Percentiles rank a stretch among this genome's conserved stretches.
Conservation (phyloP, 1,140 invertebrate genomes). For the Intoshia linei region DNA sequence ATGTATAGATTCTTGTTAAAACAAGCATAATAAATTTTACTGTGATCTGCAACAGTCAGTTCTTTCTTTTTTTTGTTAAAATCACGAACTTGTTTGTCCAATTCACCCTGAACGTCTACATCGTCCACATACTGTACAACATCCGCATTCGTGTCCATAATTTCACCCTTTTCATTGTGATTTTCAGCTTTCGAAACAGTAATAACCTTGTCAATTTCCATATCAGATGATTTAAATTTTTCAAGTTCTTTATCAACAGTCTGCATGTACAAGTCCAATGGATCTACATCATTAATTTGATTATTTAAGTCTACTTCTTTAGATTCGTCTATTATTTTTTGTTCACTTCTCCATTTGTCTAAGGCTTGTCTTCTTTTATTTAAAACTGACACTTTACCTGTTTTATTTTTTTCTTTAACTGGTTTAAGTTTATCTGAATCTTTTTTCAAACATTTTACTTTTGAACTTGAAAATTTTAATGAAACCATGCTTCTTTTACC, state of each 20-base stretch:
- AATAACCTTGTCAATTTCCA: constrained; percentile 31
- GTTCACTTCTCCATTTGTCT: too few relatives aligned
- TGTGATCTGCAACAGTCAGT: constrained; percentile 27
- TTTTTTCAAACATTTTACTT: too few relatives aligned
- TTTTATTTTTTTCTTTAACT: too few relatives aligned
- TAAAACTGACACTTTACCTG: too few relatives aligned
- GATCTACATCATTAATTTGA: constrained; percentile 74
- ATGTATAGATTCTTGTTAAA: constrained; percentile 87
- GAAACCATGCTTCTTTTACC: too few relatives aligned
- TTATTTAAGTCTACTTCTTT: too few relatives aligned
- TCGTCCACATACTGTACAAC: too few relatives aligned
- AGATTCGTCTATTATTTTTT: too few relatives aligned
- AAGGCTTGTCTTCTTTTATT: too few relatives aligned
- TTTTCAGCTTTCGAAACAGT: constrained; percentile 42
- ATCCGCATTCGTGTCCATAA: constrained; percentile 85
- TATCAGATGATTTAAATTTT: not conserved
- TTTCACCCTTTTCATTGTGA: constrained; percentile 40
- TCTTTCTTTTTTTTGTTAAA: constrained; percentile 14
- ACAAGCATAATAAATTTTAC: constrained; percentile 33
- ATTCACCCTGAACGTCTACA: not conserved
- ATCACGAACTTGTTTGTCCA: too few relatives aligned
- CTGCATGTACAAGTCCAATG: constrained; percentile 77
- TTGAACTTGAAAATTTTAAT: too few relatives aligned
- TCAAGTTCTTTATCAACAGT: not conserved
- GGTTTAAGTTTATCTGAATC: too few relatives aligned